phyloP scores from a whole-genome alignment of 2,797 vertebrate species.

The Oryzias dopingdopingensis region DNA sequence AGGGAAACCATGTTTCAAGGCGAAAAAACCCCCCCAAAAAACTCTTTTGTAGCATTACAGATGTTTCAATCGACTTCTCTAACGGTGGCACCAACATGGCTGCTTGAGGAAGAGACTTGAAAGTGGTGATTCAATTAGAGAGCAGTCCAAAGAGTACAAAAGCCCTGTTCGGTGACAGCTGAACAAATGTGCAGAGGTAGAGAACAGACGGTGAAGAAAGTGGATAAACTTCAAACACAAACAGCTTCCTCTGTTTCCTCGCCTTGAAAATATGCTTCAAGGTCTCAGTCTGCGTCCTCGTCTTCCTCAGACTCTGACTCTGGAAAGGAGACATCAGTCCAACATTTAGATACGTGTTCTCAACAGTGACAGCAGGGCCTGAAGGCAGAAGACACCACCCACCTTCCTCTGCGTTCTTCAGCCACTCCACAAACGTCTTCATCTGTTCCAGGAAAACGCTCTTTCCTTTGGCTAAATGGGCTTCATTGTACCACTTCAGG shows the following conservation, averaged over 20 bases:
- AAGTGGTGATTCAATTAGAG: constrained; percentile 65
- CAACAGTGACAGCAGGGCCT: background rate
- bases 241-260: constrained; percentile 83
- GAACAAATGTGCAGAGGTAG: constrained; percentile 87
- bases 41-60: constrained; percentile 29
- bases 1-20: constrained; percentile 28
- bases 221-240: constrained; percentile 38
- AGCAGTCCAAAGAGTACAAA: constrained; percentile 72
- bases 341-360: background rate
- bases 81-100: constrained; percentile 47
- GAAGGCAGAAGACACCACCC: background rate
- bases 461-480: constrained; percentile 87
- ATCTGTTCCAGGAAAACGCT: constrained; percentile 92
- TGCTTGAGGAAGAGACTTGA: constrained; percentile 50
- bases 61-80: constrained; percentile 35
- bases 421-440: constrained; percentile 95
- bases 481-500: constrained; percentile 91
- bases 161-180: constrained; percentile 81
- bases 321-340: constrained; percentile 42
- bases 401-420: constrained; percentile 94
- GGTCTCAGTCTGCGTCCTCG: constrained; percentile 88
- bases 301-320: constrained; percentile 93
- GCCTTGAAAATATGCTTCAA: constrained; percentile 59
- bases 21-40: background rate
- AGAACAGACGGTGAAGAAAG: constrained; percentile 81